Base-by-base conservation (phyloP, 1,140 invertebrate species). In the Drosophila athabasca region DNA sequence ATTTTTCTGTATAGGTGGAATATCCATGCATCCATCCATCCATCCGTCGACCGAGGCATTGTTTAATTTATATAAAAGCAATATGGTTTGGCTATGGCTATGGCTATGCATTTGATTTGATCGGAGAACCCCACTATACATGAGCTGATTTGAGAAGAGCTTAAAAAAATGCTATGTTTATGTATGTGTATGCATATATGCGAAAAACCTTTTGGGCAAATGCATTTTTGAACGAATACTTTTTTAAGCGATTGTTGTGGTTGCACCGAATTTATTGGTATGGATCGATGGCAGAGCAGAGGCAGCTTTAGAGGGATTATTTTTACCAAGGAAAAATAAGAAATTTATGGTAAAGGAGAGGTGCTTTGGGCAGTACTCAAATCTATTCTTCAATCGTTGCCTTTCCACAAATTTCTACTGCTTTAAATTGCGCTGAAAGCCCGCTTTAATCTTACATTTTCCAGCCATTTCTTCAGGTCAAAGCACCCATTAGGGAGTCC, bases 61-160 rank as follows among this genome's bases (percentile, higher is more conserved):
- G 50, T 73, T 73, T 73, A 51, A 45, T 73, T 73, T 55, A 72
- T 72, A 62, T 17, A 49, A 4, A 19, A 73, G 39, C 58, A 62
- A 49, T 62, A 54, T 62, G 22, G 26, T 72, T 39, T 41, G 17
- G 17, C 17, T 19, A 19, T 19, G 17, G 17, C 17, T 19, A 45
- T 15, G 44, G 39, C 13, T 24, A 51, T 39, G 45, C 69, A 45
- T 24, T 49, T 51, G 13, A 55, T 67, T 52, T 19, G 59, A 35
- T 11, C 26, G 11, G 35, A 22, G 9, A 53, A 54, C 39, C 31
- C 31, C 31, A 35, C 11, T 35, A 35, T 57, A 2, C 8, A 13
- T n/a, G 54, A 43, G 53, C 35, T 64, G 62, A 39, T 62, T 49
- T 65, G 44, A 41, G 29, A 26, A 29, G 22, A 64, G 59, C 22